Evolutionary conservation across 2,888 invertebrate genomes (phyloP).

Genomic region (Amphipyra berbera): DNA sequence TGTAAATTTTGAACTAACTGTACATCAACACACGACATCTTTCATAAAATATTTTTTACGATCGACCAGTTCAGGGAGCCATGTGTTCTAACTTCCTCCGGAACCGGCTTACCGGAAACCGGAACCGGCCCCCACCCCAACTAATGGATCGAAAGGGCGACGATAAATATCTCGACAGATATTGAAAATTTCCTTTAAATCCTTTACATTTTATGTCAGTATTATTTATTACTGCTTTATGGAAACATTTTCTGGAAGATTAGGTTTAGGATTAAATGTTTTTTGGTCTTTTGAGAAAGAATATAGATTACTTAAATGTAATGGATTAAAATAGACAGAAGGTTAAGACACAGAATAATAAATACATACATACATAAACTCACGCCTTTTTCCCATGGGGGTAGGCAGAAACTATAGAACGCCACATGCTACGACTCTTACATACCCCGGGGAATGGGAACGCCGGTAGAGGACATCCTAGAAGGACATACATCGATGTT

Average conservation of each 20-base stretch:
- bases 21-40: no score
- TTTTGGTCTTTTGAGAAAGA: conserved; percentile 26
- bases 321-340: no score
- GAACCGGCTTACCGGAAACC: conserved; percentile 67
- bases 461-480: no score
- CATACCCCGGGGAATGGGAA: no score
- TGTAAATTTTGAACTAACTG: no score
- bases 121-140: conserved; percentile 63
- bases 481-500: no score
- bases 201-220: conserved; percentile 47
- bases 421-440: no score
- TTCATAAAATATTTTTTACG: neutral
- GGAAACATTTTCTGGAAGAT: conserved; percentile 41
- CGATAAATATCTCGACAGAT: conserved; percentile 65
- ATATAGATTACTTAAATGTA: conserved; percentile 46
- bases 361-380: no score
- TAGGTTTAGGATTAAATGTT: conserved; percentile 38
- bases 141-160: conserved; percentile 72
- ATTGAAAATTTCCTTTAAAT: conserved; percentile 58
- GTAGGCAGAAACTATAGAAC: no score
- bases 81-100: conserved; percentile 62
- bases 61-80: conserved; percentile 37
- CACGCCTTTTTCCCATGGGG: no score
- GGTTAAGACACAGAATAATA: no score
- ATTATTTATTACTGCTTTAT: conserved; percentile 48